Evolutionary conservation across 2,113 vertebrate genomes (phyloP).

Genomic region (Stercorarius parasiticus): DNA sequence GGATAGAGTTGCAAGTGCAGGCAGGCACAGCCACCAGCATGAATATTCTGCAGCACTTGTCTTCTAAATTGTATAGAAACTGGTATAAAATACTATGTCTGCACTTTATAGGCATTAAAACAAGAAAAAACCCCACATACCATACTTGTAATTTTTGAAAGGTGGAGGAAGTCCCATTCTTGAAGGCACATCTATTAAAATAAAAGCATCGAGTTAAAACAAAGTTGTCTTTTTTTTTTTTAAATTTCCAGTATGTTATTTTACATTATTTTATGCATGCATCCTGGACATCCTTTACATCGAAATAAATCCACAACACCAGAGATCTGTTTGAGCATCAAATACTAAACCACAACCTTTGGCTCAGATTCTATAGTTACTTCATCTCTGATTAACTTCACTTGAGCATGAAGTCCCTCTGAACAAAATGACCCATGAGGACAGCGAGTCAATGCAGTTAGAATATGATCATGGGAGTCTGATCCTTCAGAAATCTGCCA

Average conservation of each 20-base stretch:
- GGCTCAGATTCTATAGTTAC: neutral
- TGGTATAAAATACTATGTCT: neutral
- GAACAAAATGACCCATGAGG: neutral
- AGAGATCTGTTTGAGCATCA: neutral
- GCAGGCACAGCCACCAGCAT: neutral
- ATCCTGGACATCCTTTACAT: neutral
- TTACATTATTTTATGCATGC: neutral
- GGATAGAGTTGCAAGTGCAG: neutral
- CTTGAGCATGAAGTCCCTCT: neutral
- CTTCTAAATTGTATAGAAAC: neutral
- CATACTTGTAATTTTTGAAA: conserved; percentile 87
- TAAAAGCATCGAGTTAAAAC: neutral
- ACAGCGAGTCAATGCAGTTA: neutral
- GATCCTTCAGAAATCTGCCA: neutral
- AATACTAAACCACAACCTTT: neutral
- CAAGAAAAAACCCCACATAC: conserved; percentile 76
- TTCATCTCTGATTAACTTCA: neutral
- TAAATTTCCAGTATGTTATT: neutral
- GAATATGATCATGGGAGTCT: neutral
- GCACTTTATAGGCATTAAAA: neutral
- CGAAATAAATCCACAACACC: neutral
- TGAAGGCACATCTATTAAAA: conserved; percentile 78
- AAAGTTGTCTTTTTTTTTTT: neutral
- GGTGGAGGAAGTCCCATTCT: conserved; percentile 84
- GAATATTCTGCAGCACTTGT: neutral